Percentiles rank a stretch among this genome's conserved stretches.
Conservation (phyloP, 2,113 vertebrate genomes). For the Daubentonia madagascariensis region DNA sequence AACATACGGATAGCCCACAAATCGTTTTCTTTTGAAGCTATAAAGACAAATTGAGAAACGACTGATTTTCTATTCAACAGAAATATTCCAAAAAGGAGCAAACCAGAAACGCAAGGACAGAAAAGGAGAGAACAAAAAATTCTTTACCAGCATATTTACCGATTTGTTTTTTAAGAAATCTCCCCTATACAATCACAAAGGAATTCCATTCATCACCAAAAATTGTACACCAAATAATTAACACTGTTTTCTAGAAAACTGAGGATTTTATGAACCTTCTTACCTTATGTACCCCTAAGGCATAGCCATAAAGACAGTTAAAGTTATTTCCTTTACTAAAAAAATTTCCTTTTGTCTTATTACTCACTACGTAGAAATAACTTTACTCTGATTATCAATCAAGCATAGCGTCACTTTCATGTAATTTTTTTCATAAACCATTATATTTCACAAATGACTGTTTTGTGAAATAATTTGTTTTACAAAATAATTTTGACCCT, state of each 20-base stretch:
- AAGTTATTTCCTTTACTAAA: slow-evolving; percentile 6
- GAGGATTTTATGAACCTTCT: neutral
- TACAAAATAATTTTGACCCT: neutral
- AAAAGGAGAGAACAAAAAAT: neutral
- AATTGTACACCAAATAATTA: slow-evolving; percentile 4
- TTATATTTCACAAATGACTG: neutral
- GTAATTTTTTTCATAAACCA: neutral
- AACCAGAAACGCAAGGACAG: slow-evolving; percentile 32
- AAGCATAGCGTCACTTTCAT: neutral
- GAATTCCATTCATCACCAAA: slow-evolving; percentile 62
- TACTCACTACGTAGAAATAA: neutral
- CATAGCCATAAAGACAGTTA: neutral
- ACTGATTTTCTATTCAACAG: slow-evolving; percentile 8
- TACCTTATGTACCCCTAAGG: neutral
- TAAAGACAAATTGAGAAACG: slow-evolving; percentile 29
- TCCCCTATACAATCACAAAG: slow-evolving; percentile 56
- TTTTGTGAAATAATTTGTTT: neutral
- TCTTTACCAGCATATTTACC: neutral
- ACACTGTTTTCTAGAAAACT: neutral
- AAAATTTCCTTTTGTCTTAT: neutral
- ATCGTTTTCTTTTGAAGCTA: neutral
- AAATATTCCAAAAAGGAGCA: slow-evolving; percentile 36
- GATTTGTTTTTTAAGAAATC: neutral
- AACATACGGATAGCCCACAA: neutral
- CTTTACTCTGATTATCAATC: neutral